Evolutionary conservation across 2,888 invertebrate genomes (phyloP).

Genomic region (Calameuta filiformis): DNA sequence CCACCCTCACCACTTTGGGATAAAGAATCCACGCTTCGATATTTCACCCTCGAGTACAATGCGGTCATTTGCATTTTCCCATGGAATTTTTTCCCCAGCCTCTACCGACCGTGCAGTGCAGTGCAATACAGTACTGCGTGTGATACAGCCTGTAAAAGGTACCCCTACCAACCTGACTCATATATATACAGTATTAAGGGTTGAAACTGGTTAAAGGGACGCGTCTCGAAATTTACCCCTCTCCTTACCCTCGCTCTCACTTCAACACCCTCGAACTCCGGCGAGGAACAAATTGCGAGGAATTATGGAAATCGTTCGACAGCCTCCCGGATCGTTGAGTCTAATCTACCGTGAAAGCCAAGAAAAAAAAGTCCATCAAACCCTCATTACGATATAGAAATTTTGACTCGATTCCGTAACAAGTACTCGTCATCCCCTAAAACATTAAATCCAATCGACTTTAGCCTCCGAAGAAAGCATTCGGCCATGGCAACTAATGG

Average conservation of each 20-base stretch:
- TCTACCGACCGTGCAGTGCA: background rate
- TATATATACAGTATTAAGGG: background rate
- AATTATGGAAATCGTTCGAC: constrained; percentile 44
- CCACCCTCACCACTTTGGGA: background rate
- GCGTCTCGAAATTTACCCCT: background rate
- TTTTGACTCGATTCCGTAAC: background rate
- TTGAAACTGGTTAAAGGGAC: background rate
- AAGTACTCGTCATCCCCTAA: background rate
- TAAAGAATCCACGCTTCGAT: constrained; percentile 17
- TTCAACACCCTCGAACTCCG: background rate
- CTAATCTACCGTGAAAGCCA: background rate
- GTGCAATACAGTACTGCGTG: background rate
- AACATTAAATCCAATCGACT: background rate
- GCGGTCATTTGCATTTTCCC: constrained; percentile 21
- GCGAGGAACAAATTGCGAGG: constrained; percentile 46
- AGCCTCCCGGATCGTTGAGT: background rate
- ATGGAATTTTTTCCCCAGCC: background rate
- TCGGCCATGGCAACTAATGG: constrained; percentile 31
- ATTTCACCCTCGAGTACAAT: constrained; percentile 21
- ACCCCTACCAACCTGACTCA: background rate
- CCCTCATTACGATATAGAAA: background rate
- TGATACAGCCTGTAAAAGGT: background rate
- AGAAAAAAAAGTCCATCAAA: background rate
- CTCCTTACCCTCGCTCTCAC: background rate
- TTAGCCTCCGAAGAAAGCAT: background rate